Evolutionary conservation across 2,888 invertebrate species (phyloP).

Genomic region (Pinctada fucata): DNA sequence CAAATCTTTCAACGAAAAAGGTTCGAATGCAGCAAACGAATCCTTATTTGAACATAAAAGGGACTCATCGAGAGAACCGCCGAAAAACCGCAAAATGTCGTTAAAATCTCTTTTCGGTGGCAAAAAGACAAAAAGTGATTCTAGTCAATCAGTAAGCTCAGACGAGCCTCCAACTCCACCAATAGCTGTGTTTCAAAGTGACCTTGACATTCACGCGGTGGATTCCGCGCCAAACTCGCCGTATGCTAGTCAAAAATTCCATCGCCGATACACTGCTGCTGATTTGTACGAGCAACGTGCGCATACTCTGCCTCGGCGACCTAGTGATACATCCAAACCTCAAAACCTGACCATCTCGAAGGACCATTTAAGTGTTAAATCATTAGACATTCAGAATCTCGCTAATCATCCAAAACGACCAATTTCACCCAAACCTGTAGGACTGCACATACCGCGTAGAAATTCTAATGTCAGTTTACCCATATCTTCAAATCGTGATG

Average conservation of each 20-base stretch:
- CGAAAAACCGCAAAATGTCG: slow-evolving; percentile 53
- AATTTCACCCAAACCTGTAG: slow-evolving; percentile 58
- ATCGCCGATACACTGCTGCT: slow-evolving; percentile 55
- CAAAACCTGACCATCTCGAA: slow-evolving; percentile 25
- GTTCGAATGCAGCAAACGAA: slow-evolving; percentile 20
- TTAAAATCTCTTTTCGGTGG: slow-evolving; percentile 53
- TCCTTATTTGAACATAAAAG: slow-evolving; percentile 15
- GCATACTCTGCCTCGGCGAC: slow-evolving; percentile 29
- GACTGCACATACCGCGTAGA: slow-evolving; percentile 47
- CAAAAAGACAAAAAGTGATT: slow-evolving; percentile 49
- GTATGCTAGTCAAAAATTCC: slow-evolving; percentile 47
- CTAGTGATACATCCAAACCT: slow-evolving; percentile 22
- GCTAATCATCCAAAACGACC: slow-evolving; percentile 55
- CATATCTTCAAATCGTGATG: slow-evolving; percentile 39
- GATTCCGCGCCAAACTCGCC: slow-evolving; percentile 58
- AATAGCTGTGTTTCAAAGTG: slow-evolving; percentile 53
- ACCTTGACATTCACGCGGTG: slow-evolving; percentile 52
- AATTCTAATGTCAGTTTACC: slow-evolving; percentile 52
- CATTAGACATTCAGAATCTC: slow-evolving; percentile 39
- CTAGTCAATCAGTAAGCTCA: slow-evolving; percentile 38
- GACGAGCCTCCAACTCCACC: slow-evolving; percentile 48
- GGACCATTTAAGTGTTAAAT: slow-evolving; percentile 48
- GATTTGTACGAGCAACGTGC: slow-evolving; percentile 45
- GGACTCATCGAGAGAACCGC: slow-evolving; percentile 46
- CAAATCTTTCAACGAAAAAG: slow-evolving; percentile 54